A percentile compares a stretch with the other conserved stretches of the same genome.
phyloP scores from a whole-genome alignment of 2,113 vertebrate species.

The Brachirus orientalis region DNA sequence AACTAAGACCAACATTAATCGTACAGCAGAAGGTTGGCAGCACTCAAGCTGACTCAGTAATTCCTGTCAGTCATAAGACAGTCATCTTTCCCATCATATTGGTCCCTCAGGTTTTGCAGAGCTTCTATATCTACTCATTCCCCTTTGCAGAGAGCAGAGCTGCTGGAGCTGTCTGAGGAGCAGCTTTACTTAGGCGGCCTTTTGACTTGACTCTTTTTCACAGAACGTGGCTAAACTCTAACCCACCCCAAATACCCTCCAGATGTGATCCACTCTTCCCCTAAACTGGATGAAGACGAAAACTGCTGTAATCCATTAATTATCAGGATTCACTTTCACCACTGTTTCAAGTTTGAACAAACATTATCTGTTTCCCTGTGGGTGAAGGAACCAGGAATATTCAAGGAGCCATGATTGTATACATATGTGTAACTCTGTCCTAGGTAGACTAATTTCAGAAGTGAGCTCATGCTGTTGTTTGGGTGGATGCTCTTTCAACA shows the following conservation, averaged over 20 bases:
- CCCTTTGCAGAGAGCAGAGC: not conserved
- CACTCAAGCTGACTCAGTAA: not conserved
- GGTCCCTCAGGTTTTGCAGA: not conserved
- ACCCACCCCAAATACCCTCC: slow-evolving; percentile 11
- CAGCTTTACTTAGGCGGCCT: not conserved
- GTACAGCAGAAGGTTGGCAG: not conserved
- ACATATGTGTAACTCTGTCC: slow-evolving; percentile 33
- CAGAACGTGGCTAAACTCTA: not conserved
- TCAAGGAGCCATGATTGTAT: slow-evolving; percentile 12
- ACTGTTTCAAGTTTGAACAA: slow-evolving; percentile 14
- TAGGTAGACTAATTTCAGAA: slow-evolving; percentile 44
- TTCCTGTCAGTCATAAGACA: not conserved
- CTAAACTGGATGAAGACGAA: not conserved
- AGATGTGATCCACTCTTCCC: slow-evolving; percentile 9
- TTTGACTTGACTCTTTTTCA: slow-evolving; percentile 3
- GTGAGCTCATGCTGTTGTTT: slow-evolving; percentile 61
- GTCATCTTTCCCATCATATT: not conserved
- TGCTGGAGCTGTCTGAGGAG: not conserved
- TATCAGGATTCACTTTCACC: slow-evolving; percentile 1
- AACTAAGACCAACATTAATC: not conserved
- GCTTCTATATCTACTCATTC: not conserved
- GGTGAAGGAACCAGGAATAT: slow-evolving; percentile 28
- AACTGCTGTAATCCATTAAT: not conserved
- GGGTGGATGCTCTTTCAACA: slow-evolving; percentile 54
- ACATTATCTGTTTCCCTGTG: slow-evolving; percentile 4